phyloP scores from a whole-genome alignment of 2,797 vertebrate species.

The Gymnodraco acuticeps region DNA sequence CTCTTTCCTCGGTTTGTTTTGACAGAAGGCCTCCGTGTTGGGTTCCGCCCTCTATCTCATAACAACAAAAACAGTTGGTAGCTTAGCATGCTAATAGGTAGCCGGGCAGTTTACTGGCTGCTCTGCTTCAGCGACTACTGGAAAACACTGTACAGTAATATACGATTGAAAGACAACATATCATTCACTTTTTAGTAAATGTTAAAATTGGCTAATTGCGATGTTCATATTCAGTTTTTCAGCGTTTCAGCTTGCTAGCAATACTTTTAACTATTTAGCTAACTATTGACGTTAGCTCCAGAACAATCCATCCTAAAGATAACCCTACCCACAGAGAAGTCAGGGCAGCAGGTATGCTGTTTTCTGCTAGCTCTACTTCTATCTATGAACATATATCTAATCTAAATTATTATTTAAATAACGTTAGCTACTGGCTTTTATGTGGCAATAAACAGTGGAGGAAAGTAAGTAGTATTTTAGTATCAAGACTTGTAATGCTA shows the following conservation, averaged over 20 bases:
- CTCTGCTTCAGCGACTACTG: neutral
- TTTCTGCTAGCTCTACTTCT: neutral
- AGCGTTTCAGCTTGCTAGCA: conserved; percentile 22
- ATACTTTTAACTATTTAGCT: conserved; percentile 18
- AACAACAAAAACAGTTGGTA: conserved; percentile 86
- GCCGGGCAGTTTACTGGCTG: conserved; percentile 25
- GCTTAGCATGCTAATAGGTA: conserved; percentile 58
- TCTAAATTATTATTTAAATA: too few relatives aligned
- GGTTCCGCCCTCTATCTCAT: conserved; percentile 90
- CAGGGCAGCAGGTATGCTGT: neutral
- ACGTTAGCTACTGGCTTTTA: too few relatives aligned
- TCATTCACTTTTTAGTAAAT: neutral
- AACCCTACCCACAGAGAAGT: neutral
- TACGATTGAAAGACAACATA: neutral
- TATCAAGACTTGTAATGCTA: too few relatives aligned
- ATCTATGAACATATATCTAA: neutral
- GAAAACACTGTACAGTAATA: neutral
- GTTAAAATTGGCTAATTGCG: neutral
- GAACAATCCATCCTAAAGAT: conserved; percentile 10
- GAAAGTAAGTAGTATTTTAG: too few relatives aligned
- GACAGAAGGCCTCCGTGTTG: conserved; percentile 83
- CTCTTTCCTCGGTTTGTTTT: conserved; percentile 76
- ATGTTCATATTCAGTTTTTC: neutral
- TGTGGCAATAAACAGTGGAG: too few relatives aligned
- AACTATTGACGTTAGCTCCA: conserved; percentile 27